Evolutionary conservation across 2,888 invertebrate species (phyloP).

Genomic region (Tryphoninae sp.): DNA sequence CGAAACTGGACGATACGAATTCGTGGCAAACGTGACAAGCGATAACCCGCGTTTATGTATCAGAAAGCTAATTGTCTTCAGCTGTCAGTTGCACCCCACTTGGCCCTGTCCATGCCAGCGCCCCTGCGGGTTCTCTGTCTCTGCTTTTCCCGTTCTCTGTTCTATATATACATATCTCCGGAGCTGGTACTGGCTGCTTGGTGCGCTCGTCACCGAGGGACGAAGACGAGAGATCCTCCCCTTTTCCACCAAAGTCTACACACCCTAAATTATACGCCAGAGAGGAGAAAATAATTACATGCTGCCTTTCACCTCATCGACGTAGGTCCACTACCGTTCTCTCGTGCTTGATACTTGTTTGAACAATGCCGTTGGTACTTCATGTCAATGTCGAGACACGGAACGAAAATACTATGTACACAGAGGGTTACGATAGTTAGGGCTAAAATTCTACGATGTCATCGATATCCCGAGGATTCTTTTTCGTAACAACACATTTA

Average conservation of each 20-base stretch:
- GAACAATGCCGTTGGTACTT: slow-evolving; percentile 71
- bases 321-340: slow-evolving; percentile 44
- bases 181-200: slow-evolving; percentile 57
- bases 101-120: slow-evolving; percentile 80
- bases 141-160: slow-evolving; percentile 57
- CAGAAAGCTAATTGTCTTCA: slow-evolving; percentile 81
- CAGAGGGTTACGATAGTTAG: slow-evolving; percentile 6
- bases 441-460: slow-evolving; percentile 19
- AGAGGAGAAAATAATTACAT: slow-evolving; percentile 81
- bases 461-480: slow-evolving; percentile 3
- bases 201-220: slow-evolving; percentile 57
- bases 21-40: slow-evolving; percentile 54
- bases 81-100: slow-evolving; percentile 81
- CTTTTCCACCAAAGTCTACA: slow-evolving; percentile 68
- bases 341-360: slow-evolving; percentile 68
- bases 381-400: slow-evolving; percentile 41
- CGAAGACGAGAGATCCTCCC: slow-evolving; percentile 65
- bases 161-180: slow-evolving; percentile 62
- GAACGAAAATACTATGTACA: slow-evolving; percentile 39
- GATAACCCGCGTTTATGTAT: slow-evolving; percentile 72
- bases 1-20: slow-evolving; percentile 35
- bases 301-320: slow-evolving; percentile 74
- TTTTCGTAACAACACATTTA: background rate
- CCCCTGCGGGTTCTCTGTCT: slow-evolving; percentile 74
- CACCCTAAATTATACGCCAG: slow-evolving; percentile 80